These are phyloP conservation scores for Vimba vimba DNA, from an alignment of 2,113 vertebrate species.

Conservation along the genomic window DNA sequence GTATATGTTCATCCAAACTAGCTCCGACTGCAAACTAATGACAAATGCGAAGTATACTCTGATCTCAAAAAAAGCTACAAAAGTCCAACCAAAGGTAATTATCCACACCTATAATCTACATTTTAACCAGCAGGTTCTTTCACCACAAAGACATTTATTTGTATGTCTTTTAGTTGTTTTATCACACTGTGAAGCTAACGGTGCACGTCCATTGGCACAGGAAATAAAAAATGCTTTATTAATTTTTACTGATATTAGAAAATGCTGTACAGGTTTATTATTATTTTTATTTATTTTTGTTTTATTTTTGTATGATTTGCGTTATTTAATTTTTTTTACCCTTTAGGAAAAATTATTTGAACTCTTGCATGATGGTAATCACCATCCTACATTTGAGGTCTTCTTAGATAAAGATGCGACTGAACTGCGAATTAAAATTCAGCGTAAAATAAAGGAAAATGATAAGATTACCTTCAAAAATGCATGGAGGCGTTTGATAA, in stretches of 20 bases:
- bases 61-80: not conserved
- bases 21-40: slow-evolving; percentile 43
- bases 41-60: slow-evolving; percentile 42
- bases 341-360: slow-evolving; percentile 11
- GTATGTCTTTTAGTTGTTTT: not conserved
- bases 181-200: not conserved
- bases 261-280: not conserved
- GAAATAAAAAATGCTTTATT: not conserved
- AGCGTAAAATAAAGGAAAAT: slow-evolving; percentile 8
- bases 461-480: not conserved
- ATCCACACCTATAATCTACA: not conserved
- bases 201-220: not conserved
- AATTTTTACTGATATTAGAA: not conserved
- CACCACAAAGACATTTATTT: no score
- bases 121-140: no score
- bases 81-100: slow-evolving; percentile 49
- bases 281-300: not conserved
- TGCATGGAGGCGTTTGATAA: slow-evolving; percentile 40
- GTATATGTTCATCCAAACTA: slow-evolving; percentile 42
- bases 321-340: not conserved
- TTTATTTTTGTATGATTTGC: not conserved
- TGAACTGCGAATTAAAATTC: slow-evolving; percentile 38
- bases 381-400: slow-evolving; percentile 49
- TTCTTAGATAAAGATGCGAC: slow-evolving; percentile 36
- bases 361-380: not conserved